phyloP scores from a whole-genome alignment of 1,140 invertebrate species.

The Drosophila grimshawi region DNA sequence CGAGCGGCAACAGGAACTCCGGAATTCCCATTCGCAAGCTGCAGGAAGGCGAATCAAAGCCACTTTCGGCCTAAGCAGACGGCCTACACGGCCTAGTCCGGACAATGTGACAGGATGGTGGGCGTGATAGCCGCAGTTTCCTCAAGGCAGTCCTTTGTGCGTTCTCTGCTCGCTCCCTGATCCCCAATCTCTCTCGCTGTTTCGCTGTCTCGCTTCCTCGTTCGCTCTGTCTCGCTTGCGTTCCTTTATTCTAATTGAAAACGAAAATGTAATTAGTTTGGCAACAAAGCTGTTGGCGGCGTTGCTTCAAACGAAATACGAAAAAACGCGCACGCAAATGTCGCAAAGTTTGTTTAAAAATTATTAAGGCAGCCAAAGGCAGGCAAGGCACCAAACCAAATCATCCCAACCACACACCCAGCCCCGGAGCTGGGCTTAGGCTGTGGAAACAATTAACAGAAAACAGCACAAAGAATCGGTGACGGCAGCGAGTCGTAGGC shows the following conservation, averaged over 20 bases:
- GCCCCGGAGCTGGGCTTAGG: constrained; percentile 5
- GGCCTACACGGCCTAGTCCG: constrained; percentile 8
- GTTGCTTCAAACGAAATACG: constrained; percentile 61
- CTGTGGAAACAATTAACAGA: constrained; percentile 63
- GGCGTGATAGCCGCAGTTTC: background rate
- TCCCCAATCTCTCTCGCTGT: background rate
- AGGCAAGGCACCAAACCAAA: background rate
- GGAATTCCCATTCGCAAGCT: background rate
- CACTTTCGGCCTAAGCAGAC: background rate
- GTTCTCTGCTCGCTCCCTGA: background rate
- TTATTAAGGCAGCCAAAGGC: constrained; percentile 57
- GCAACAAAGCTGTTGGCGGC: constrained; percentile 52
- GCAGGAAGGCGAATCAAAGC: background rate
- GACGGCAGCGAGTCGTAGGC: constrained; percentile 16
- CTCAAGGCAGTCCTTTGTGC: constrained; percentile 18
- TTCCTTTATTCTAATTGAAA: constrained; percentile 71
- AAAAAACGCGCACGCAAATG: constrained; percentile 52
- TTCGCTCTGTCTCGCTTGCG: constrained; percentile 2
- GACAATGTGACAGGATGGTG: constrained; percentile 2
- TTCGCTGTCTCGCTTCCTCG: background rate
- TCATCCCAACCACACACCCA: background rate
- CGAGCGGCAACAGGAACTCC: constrained; percentile 6
- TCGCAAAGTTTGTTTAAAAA: constrained; percentile 72
- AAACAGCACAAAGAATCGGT: constrained; percentile 52
- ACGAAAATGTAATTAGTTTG: constrained; percentile 72